Conservation (phyloP, 2,888 invertebrate genomes). For the Melipona bicolor region DNA sequence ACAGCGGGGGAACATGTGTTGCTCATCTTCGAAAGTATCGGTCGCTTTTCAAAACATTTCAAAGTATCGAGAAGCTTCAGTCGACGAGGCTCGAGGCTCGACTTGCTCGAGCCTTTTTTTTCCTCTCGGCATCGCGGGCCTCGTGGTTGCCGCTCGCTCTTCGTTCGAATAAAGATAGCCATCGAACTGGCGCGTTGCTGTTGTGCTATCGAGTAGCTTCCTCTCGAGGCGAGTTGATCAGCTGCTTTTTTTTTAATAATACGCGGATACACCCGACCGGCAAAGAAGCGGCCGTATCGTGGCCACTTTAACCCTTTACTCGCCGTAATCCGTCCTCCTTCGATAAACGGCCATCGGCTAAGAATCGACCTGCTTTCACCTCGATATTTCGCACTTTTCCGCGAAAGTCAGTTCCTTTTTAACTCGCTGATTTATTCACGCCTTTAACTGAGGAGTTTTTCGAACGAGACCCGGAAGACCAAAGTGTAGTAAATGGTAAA, state of each 20-base stretch:
- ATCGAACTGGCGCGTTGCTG: constrained; percentile 57
- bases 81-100: constrained; percentile 49
- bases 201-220: constrained; percentile 54
- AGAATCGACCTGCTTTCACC: not conserved
- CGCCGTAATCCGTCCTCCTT: not conserved
- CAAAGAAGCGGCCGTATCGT: not conserved
- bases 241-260: constrained; percentile 55
- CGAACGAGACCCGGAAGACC: too few species aligned
- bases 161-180: constrained; percentile 57
- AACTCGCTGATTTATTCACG: not conserved
- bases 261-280: constrained; percentile 5
- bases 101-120: constrained; percentile 36
- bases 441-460: too few species aligned
- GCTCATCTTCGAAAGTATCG: constrained; percentile 1
- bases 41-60: constrained; percentile 48
- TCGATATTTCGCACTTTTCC: not conserved
- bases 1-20: not conserved
- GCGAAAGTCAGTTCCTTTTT: not conserved
- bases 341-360: not conserved
- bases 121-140: constrained; percentile 16
- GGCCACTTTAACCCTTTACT: constrained; percentile 32
- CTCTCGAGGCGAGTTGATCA: constrained; percentile 50
- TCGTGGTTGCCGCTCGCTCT: constrained; percentile 30
- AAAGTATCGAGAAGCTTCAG: constrained; percentile 43
- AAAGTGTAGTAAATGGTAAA: too few species aligned